Percentiles rank a stretch among this genome's conserved stretches.
These are phyloP conservation scores for Scolopax bukidnonensis DNA, from an alignment of 2,797 vertebrate species.

Conservation along the genomic window DNA sequence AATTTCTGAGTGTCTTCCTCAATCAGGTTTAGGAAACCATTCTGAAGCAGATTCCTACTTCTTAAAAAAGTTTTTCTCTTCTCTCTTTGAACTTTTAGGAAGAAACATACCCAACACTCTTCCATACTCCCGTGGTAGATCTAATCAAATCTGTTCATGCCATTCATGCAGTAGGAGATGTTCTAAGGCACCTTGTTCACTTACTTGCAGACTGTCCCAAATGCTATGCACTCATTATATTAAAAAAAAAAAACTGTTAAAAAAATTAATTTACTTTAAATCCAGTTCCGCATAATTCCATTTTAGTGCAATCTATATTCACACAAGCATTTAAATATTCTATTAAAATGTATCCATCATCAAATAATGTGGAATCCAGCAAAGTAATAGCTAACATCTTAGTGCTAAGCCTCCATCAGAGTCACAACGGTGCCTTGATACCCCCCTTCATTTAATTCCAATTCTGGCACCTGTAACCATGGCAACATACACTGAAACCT, in stretches of 20 bases:
- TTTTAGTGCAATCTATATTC: constrained; percentile 62
- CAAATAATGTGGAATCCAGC: constrained; percentile 70
- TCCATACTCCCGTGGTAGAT: not conserved
- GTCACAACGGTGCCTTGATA: constrained; percentile 69
- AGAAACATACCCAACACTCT: not conserved
- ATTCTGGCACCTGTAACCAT: constrained; percentile 79
- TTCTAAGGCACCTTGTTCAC: not conserved
- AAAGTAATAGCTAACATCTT: constrained; percentile 75
- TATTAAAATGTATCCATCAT: constrained; percentile 72
- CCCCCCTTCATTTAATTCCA: constrained; percentile 78
- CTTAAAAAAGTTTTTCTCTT: not conserved
- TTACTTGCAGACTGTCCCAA: constrained; percentile 25
- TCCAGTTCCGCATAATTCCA: constrained; percentile 51
- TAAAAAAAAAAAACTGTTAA: not conserved
- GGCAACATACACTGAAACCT: constrained; percentile 78
- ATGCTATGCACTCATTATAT: not conserved
- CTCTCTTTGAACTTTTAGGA: not conserved
- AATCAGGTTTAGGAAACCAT: not conserved
- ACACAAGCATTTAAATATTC: constrained; percentile 71
- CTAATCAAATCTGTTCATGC: not conserved
- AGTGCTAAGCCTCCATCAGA: constrained; percentile 73
- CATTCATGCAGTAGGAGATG: not conserved
- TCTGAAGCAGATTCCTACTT: not conserved
- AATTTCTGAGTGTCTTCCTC: not conserved
- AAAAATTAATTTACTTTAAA: constrained; percentile 66